These are phyloP conservation scores for Gadopsis bispinosus DNA, from an alignment of 2,797 vertebrate species.

Conservation along the genomic window DNA sequence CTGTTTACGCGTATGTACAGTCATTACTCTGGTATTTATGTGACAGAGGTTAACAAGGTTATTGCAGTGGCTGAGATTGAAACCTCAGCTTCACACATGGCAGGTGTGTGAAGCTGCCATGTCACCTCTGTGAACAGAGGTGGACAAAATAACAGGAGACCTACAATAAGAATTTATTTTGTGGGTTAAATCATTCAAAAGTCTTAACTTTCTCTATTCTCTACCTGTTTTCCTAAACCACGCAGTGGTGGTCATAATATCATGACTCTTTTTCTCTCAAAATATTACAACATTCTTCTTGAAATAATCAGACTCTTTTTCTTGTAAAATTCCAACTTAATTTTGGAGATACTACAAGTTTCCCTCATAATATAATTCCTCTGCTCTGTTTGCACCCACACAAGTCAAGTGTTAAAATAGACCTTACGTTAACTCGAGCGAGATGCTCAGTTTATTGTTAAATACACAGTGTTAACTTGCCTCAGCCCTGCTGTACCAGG, in stretches of 20 bases:
- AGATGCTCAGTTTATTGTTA: conserved; percentile 62
- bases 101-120: neutral
- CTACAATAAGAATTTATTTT: neutral
- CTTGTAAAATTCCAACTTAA: neutral
- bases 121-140: neutral
- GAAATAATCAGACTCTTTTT: too few relatives aligned
- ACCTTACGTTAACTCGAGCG: conserved; percentile 39
- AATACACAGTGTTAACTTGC: conserved; percentile 64
- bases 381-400: conserved; percentile 50
- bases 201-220: neutral
- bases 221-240: too few relatives aligned
- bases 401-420: conserved; percentile 59
- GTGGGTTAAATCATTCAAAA: neutral
- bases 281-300: neutral
- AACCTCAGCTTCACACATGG: neutral
- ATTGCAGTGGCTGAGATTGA: neutral
- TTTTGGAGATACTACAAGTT: neutral
- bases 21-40: conserved; percentile 8
- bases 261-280: neutral
- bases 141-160: neutral
- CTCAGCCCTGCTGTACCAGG: conserved; percentile 40
- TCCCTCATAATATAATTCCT: conserved; percentile 5
- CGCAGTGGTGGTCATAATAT: neutral
- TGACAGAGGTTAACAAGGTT: conserved; percentile 15
- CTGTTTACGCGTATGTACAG: neutral